Evolutionary conservation across 2,888 invertebrate genomes (phyloP).

Genomic region (Oeneis ivallda): DNA sequence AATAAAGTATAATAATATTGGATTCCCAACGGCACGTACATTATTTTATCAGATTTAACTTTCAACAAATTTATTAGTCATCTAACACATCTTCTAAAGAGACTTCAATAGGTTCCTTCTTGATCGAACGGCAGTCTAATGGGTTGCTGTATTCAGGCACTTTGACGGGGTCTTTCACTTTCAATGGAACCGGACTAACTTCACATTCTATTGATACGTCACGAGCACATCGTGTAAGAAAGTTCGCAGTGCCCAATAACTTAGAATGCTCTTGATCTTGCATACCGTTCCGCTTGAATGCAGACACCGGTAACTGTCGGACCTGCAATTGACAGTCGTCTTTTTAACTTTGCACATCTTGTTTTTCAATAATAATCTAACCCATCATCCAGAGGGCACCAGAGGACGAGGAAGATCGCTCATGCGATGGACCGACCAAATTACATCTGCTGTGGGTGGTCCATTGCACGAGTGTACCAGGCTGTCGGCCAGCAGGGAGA

Average conservation of each 20-base stretch:
- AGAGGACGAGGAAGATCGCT: no score
- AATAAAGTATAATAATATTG: not conserved
- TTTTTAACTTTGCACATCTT: conserved; percentile 45
- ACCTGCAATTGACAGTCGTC: conserved; percentile 70
- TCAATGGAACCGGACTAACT: conserved; percentile 48
- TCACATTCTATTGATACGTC: conserved; percentile 66
- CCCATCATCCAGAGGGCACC: no score
- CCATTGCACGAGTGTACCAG: no score
- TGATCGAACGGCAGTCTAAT: conserved; percentile 48
- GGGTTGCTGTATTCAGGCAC: conserved; percentile 52
- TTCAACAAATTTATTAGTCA: conserved; percentile 38
- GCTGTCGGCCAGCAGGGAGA: no score
- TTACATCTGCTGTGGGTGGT: no score
- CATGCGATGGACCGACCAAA: no score
- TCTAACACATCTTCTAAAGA: conserved; percentile 62
- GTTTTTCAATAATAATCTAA: not conserved
- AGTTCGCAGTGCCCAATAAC: conserved; percentile 65
- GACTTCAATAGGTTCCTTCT: conserved; percentile 64
- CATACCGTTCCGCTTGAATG: conserved; percentile 76
- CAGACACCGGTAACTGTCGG: conserved; percentile 63
- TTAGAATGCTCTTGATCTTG: conserved; percentile 74
- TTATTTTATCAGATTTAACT: not conserved
- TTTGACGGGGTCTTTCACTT: conserved; percentile 62
- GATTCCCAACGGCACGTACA: conserved; percentile 5
- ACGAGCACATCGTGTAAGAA: conserved; percentile 59